Percentiles rank a stretch among this genome's conserved stretches.
These are phyloP conservation scores for Parnassius glacialis DNA, from an alignment of 2,888 invertebrate species.

Conservation along the genomic window DNA sequence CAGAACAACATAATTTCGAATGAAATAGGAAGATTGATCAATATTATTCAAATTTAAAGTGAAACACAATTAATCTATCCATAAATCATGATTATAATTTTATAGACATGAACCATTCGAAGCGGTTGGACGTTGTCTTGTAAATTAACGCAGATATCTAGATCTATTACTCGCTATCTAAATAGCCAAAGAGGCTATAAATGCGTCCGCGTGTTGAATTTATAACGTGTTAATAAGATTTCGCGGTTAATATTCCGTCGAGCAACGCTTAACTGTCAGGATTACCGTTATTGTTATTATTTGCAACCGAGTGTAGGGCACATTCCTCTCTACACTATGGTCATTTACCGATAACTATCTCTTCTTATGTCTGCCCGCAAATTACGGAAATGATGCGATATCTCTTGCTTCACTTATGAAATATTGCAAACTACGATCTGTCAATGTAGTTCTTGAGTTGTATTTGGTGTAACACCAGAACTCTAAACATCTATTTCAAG, in stretches of 20 bases:
- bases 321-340: conserved; percentile 14
- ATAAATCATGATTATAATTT: conserved; percentile 14
- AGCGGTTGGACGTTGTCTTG: conserved; percentile 2
- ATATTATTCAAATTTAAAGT: neutral
- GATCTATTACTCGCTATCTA: conserved; percentile 21
- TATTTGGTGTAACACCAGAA: too few species aligned
- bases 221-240: conserved; percentile 27
- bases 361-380: conserved; percentile 22
- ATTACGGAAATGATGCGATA: conserved; percentile 10
- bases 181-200: conserved; percentile 24
- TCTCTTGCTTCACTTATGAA: neutral
- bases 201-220: conserved; percentile 25
- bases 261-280: neutral
- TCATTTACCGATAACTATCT: conserved; percentile 26
- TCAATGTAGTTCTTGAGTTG: too few species aligned
- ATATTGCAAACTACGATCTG: too few species aligned
- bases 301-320: conserved; percentile 9
- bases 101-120: neutral
- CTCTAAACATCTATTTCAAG: too few species aligned
- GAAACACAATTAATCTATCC: conserved; percentile 9
- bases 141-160: conserved; percentile 19
- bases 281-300: conserved; percentile 22
- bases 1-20: too few species aligned
- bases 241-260: conserved; percentile 19
- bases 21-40: too few species aligned